Evolutionary conservation across 2,888 invertebrate species (phyloP).

Genomic region (Coelopa pilipes): DNA sequence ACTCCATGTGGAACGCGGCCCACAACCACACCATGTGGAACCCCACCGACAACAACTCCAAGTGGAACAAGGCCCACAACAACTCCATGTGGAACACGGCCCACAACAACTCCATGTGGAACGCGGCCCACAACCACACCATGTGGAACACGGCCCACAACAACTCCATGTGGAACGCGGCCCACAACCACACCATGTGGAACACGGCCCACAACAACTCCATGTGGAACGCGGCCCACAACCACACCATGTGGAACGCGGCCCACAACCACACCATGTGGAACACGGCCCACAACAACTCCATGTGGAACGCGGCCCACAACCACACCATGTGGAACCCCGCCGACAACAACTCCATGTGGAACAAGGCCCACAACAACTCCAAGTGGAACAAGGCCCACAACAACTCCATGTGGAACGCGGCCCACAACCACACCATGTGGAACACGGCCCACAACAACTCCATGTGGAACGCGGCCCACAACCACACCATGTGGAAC

Average conservation of each 20-base stretch:
- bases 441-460: not conserved
- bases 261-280: not conserved
- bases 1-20: not conserved
- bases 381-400: not conserved
- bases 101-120: not conserved
- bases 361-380: slow-evolving; percentile 1
- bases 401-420: not conserved
- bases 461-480: not conserved
- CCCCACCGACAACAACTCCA: not conserved
- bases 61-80: not conserved
- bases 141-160: not conserved
- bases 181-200: not conserved
- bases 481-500: not conserved
- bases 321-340: not conserved
- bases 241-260: not conserved
- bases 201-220: not conserved
- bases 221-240: not conserved
- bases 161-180: not conserved
- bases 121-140: not conserved
- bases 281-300: not conserved
- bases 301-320: not conserved
- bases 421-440: not conserved
- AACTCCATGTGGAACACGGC: not conserved
- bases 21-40: not conserved
- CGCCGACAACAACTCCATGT: not conserved